phyloP scores from a whole-genome alignment of 2,797 vertebrate genomes.

The Paramormyrops hopkinsi region DNA sequence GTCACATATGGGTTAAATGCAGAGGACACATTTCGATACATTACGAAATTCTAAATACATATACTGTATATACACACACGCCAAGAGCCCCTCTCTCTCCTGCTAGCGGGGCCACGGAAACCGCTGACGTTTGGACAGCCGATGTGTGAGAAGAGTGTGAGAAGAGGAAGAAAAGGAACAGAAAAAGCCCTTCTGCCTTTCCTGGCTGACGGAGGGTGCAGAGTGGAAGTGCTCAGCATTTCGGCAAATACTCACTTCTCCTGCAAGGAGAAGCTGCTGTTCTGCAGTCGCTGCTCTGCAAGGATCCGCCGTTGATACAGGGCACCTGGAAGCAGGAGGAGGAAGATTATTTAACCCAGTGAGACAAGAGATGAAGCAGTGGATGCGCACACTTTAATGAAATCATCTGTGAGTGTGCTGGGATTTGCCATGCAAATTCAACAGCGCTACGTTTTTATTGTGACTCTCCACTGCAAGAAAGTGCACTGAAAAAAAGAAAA shows the following conservation, averaged over 20 bases:
- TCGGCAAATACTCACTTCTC: constrained; percentile 64
- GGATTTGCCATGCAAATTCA: background rate
- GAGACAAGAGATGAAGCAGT: background rate
- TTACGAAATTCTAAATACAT: background rate
- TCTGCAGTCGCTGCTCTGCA: constrained; percentile 68
- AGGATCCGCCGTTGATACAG: constrained; percentile 67
- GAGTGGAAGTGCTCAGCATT: background rate
- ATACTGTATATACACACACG: background rate
- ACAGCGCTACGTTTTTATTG: background rate
- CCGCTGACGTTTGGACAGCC: background rate
- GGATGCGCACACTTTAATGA: background rate
- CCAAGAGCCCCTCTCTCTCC: background rate
- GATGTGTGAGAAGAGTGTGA: background rate
- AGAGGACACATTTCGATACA: too few relatives aligned
- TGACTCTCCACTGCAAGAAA: background rate
- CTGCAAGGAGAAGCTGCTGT: constrained; percentile 50
- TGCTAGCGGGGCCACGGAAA: background rate
- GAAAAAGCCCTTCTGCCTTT: too few relatives aligned
- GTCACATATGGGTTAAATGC: background rate
- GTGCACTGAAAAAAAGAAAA: background rate
- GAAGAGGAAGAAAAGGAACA: background rate
- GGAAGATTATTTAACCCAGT: background rate
- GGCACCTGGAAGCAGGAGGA: constrained; percentile 46
- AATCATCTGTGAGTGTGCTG: constrained; percentile 1
- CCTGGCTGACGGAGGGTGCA: background rate